These are phyloP conservation scores for Plagodis dolabraria DNA, from an alignment of 2,888 invertebrate species.

Conservation along the genomic window DNA sequence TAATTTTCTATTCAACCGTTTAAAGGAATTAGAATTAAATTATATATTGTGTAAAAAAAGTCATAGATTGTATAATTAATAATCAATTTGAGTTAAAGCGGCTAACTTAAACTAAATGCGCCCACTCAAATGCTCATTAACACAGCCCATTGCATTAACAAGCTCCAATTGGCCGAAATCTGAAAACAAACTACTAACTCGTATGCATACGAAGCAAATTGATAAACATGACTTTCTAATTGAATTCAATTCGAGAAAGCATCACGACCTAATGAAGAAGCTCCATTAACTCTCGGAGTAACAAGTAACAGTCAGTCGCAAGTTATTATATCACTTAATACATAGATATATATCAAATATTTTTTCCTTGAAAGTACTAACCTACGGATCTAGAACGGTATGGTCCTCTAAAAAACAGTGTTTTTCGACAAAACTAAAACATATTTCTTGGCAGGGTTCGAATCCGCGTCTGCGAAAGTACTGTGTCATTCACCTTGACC, in stretches of 20 bases:
- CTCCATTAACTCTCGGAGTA: constrained; percentile 5
- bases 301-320: background rate
- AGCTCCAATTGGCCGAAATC: constrained; percentile 23
- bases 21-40: no score
- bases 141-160: constrained; percentile 18
- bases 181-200: constrained; percentile 19
- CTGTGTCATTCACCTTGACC: no score
- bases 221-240: constrained; percentile 29
- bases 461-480: no score
- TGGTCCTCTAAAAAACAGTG: no score
- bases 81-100: no score
- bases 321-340: background rate
- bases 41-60: no score
- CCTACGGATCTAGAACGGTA: no score
- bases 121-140: constrained; percentile 14
- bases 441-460: no score
- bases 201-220: constrained; percentile 21
- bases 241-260: constrained; percentile 26
- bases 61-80: no score
- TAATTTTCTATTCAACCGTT: no score
- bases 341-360: background rate
- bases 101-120: constrained; percentile 1
- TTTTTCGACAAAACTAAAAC: no score
- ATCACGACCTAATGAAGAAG: constrained; percentile 14
- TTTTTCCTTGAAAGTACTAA: no score